Evolutionary conservation across 2,888 invertebrate genomes (phyloP).

Genomic region (Dusona sp.): DNA sequence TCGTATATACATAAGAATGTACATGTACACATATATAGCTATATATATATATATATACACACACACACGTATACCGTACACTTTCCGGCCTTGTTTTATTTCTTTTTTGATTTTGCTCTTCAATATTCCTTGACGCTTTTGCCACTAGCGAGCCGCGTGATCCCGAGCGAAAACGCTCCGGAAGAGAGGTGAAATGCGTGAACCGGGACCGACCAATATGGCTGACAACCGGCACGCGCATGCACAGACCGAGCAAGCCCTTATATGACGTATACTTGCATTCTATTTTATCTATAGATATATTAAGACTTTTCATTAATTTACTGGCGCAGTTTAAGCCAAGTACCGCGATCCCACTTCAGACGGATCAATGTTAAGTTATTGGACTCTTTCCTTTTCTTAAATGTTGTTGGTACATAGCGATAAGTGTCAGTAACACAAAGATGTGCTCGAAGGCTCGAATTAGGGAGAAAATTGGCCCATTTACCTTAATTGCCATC

Average conservation of each 20-base stretch:
- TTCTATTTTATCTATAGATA: constrained; percentile 1
- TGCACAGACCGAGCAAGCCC: constrained; percentile 57
- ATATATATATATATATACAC: background rate
- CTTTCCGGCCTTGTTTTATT: constrained; percentile 40
- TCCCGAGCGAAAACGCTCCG: constrained; percentile 51
- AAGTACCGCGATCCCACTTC: constrained; percentile 8
- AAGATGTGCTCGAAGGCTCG: background rate
- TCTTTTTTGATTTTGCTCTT: constrained; percentile 12
- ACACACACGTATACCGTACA: constrained; percentile 22
- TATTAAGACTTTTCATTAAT: background rate
- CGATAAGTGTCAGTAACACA: background rate
- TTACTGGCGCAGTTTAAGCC: constrained; percentile 2
- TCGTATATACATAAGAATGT: background rate
- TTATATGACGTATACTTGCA: constrained; percentile 27
- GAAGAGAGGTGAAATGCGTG: constrained; percentile 62
- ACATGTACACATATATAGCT: background rate
- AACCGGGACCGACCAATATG: constrained; percentile 67
- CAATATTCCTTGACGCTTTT: constrained; percentile 47
- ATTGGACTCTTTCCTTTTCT: background rate
- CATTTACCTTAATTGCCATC: too few relatives aligned
- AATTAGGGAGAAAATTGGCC: too few relatives aligned
- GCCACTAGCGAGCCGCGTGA: constrained; percentile 42
- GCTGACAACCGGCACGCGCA: constrained; percentile 68
- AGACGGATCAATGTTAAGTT: background rate
- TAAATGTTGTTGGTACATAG: background rate